phyloP scores from a whole-genome alignment of 2,113 vertebrate species.

The Campylomormyrus numenius region DNA sequence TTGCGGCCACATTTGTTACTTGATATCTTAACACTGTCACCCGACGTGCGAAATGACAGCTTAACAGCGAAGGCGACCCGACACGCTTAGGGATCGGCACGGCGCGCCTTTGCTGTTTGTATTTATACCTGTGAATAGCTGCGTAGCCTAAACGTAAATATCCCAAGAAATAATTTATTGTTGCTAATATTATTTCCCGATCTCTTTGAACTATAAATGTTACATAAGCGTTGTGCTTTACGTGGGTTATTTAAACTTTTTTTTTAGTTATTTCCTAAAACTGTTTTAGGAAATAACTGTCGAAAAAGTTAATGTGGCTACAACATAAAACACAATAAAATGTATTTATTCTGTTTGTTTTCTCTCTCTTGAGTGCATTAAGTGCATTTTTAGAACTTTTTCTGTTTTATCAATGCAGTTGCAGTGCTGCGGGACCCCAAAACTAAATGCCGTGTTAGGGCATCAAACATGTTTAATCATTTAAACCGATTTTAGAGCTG shows the following conservation, averaged over 20 bases:
- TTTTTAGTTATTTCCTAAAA: too few species aligned
- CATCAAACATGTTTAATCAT: neutral
- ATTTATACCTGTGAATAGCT: neutral
- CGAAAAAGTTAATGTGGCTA: neutral
- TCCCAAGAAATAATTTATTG: neutral
- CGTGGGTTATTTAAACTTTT: neutral
- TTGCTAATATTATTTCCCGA: neutral
- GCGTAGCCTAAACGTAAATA: neutral
- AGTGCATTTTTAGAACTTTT: neutral
- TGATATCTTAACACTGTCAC: neutral
- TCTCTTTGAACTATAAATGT: neutral
- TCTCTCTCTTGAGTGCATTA: neutral
- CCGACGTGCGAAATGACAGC: neutral
- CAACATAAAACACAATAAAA: neutral
- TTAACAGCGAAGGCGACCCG: neutral
- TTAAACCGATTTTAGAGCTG: constrained; percentile 7
- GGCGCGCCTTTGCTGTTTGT: neutral
- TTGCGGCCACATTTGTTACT: neutral
- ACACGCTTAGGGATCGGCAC: neutral
- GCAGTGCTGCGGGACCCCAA: neutral
- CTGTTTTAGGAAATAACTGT: neutral
- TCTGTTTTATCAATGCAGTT: neutral
- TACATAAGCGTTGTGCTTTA: neutral
- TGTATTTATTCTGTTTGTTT: neutral
- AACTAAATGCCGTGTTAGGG: neutral